Base-by-base conservation (phyloP, 2,797 vertebrate genomes). In the Microcaecilia unicolor region DNA sequence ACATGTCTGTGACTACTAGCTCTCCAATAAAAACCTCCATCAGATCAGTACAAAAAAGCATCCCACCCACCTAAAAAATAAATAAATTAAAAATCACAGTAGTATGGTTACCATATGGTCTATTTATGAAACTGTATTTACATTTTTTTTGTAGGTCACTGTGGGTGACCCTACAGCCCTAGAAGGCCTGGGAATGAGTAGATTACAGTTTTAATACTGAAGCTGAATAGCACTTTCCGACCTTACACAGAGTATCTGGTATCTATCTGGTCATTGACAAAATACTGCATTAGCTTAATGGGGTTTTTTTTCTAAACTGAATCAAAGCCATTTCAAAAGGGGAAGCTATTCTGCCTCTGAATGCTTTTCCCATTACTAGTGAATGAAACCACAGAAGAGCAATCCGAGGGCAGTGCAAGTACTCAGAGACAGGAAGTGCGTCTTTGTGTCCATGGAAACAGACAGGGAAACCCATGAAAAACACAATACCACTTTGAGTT, bases 361-460 rank as follows among this genome's bases (percentile, higher is more conserved):
- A 66, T 48, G 44, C 60, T 66, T n/a, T 68, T 67, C 67, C 64
- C 53, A 44, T 58, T 60, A 62, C 51, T 53, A 43, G 63, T 74
- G 64, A 73, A 74, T 62, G 63, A 69, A 66, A 73, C 71, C 57
- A 39, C 71, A 72, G 56, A 67, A 64, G 61, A 61, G 59, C 62
- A 61, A 72, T 57, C 67, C 59, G 54, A 72, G 73, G 65, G 62
- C 67, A 70, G 66, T 49, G 65, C 59, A 47, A 62, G 59, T 63
- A 53, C 61, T 80, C 51, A 59, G 58, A 72, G 60, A 70, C 58
- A 58, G 72, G 72, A 81, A 78, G 71, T 61, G 54, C 55, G 45
- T 72, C 66, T 60, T 42, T 28, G 57, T 77, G 54, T 33, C 70
- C 72, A 70, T 69, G 59, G 77, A 70, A 70, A 80, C 75, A 45